Percentiles rank a stretch among this genome's conserved stretches.
Conservation (phyloP, 2,113 vertebrate species). For the Aramus guarauna region DNA sequence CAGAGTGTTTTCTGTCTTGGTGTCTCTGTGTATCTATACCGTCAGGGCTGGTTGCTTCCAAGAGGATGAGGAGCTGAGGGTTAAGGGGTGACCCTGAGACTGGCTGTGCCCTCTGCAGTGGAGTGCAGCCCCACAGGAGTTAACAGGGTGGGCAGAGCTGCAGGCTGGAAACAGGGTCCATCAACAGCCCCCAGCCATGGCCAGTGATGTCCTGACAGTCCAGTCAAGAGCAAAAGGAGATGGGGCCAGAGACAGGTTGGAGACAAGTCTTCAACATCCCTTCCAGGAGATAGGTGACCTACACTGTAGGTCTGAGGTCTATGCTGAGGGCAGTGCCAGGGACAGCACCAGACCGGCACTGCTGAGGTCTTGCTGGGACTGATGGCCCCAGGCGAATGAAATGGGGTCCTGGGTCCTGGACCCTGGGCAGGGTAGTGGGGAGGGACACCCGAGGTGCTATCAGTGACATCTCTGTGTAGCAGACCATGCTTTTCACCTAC, state of each 20-base stretch:
- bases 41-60: background rate
- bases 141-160: background rate
- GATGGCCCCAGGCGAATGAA: background rate
- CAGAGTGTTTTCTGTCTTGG: background rate
- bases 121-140: background rate
- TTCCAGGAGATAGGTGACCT: background rate
- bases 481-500: background rate
- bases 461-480: background rate
- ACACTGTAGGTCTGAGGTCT: background rate
- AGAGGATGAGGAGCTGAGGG: background rate
- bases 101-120: background rate
- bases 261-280: background rate
- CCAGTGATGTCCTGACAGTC: background rate
- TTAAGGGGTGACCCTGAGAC: background rate
- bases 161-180: background rate
- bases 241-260: background rate
- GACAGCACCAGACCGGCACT: background rate
- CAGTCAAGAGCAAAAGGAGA: background rate
- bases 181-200: background rate
- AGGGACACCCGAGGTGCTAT: background rate
- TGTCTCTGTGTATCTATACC: background rate
- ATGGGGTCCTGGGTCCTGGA: background rate
- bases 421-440: background rate
- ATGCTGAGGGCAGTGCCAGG: background rate
- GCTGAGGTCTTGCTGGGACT: background rate